phyloP scores from a whole-genome alignment of 1,140 invertebrate genomes.

The Magallana gigas region DNA sequence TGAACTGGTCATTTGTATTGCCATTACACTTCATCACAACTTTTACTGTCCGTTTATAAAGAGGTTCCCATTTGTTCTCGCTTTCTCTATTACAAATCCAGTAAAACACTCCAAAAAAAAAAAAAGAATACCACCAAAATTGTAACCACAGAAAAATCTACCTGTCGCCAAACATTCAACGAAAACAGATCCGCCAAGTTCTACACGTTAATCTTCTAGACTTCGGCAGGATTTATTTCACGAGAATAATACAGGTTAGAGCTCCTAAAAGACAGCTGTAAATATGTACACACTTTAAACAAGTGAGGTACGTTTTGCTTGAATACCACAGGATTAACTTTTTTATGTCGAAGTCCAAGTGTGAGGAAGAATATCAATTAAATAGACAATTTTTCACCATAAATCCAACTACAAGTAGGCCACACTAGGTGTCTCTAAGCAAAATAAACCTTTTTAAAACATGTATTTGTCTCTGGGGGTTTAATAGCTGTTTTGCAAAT shows the following conservation, averaged over 20 bases:
- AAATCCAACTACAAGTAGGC: no score
- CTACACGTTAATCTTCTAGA: background rate
- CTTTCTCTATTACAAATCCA: no score
- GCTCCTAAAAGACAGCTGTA: conserved; percentile 1
- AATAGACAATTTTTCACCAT: no score
- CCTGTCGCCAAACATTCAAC: no score
- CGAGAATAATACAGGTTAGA: background rate
- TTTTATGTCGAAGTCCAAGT: background rate
- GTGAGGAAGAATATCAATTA: background rate
- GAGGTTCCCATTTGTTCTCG: no score
- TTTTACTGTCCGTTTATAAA: no score
- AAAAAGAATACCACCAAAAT: no score
- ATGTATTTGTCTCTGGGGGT: no score
- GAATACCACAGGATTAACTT: background rate
- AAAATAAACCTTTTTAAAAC: no score
- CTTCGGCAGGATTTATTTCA: background rate
- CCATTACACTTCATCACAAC: background rate
- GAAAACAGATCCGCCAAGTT: background rate
- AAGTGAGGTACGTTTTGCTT: conserved; percentile 6
- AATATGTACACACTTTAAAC: conserved; percentile 18
- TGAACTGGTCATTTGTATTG: background rate
- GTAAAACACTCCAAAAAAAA: no score
- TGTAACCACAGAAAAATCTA: no score
- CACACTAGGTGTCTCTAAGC: no score
- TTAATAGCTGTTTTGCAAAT: background rate